phyloP scores from a whole-genome alignment of 1,140 invertebrate species.

The Cecropterus lyciades region DNA sequence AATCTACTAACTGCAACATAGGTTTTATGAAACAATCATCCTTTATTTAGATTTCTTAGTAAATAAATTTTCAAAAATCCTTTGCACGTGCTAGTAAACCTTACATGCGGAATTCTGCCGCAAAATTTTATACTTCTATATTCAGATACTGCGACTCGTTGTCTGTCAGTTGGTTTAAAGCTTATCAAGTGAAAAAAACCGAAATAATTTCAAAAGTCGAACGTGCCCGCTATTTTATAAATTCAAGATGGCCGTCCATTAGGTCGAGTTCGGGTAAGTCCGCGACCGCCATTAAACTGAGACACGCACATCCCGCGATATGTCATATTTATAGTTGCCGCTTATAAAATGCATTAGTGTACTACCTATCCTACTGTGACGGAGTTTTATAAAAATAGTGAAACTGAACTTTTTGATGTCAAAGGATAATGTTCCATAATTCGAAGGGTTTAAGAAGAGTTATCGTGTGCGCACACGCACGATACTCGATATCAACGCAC shows the following conservation, averaged over 20 bases:
- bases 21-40: too few relatives aligned
- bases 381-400: slow-evolving; percentile 50
- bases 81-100: too few relatives aligned
- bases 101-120: too few relatives aligned
- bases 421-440: slow-evolving; percentile 24
- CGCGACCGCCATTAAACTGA: slow-evolving; percentile 35
- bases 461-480: slow-evolving; percentile 21
- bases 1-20: too few relatives aligned
- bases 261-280: slow-evolving; percentile 13
- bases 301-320: slow-evolving; percentile 44
- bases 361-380: slow-evolving; percentile 40
- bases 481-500: slow-evolving; percentile 45
- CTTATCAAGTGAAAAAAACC: background rate
- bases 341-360: slow-evolving; percentile 56
- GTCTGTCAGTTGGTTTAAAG: too few relatives aligned
- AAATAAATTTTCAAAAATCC: too few relatives aligned
- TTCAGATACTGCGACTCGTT: too few relatives aligned
- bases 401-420: slow-evolving; percentile 26
- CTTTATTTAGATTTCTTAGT: too few relatives aligned
- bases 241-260: slow-evolving; percentile 26
- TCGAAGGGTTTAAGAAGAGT: slow-evolving; percentile 16
- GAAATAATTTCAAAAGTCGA: slow-evolving; percentile 11
- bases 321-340: slow-evolving; percentile 56
- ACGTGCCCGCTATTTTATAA: slow-evolving; percentile 3
- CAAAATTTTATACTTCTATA: background rate